Conservation (phyloP, 2,888 invertebrate species). For the Zele albiditarsus region DNA sequence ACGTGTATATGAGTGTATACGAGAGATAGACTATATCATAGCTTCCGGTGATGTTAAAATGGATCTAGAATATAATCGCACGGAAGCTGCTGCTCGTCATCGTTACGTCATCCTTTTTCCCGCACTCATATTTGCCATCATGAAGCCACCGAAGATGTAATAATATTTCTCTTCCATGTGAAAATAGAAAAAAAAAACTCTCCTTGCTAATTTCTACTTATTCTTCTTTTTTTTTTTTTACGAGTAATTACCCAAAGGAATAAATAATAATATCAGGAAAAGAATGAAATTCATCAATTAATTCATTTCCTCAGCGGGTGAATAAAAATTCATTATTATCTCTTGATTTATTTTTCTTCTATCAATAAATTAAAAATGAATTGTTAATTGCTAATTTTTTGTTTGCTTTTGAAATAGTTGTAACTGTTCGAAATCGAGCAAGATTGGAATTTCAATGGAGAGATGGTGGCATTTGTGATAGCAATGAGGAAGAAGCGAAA, state of each 20-base stretch:
- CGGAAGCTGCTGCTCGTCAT: conserved; percentile 58
- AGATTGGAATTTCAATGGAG: conserved; percentile 12
- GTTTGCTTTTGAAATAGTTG: neutral
- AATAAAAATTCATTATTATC: no score
- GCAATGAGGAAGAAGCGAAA: conserved; percentile 31
- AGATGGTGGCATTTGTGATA: conserved; percentile 29
- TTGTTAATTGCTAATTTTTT: neutral
- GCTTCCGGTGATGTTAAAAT: conserved; percentile 64
- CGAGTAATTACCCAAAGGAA: conserved; percentile 7
- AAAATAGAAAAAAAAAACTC: neutral
- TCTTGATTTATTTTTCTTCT: no score
- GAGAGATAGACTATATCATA: conserved; percentile 57
- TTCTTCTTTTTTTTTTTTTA: neutral
- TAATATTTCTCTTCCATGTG: conserved; percentile 27
- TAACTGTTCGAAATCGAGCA: conserved; percentile 3
- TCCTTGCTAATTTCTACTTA: neutral
- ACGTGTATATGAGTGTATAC: conserved; percentile 31
- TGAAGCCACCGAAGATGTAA: conserved; percentile 23
- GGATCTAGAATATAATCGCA: conserved; percentile 60
- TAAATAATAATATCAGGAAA: neutral
- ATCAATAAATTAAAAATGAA: neutral
- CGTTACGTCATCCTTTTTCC: conserved; percentile 55
- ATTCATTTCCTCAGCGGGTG: neutral
- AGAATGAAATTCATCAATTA: neutral
- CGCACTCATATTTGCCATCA: conserved; percentile 20